Evolutionary conservation across 53 echinoderm and acorn worm species (phyloP).

Genomic region (Echinometra lucunter): DNA sequence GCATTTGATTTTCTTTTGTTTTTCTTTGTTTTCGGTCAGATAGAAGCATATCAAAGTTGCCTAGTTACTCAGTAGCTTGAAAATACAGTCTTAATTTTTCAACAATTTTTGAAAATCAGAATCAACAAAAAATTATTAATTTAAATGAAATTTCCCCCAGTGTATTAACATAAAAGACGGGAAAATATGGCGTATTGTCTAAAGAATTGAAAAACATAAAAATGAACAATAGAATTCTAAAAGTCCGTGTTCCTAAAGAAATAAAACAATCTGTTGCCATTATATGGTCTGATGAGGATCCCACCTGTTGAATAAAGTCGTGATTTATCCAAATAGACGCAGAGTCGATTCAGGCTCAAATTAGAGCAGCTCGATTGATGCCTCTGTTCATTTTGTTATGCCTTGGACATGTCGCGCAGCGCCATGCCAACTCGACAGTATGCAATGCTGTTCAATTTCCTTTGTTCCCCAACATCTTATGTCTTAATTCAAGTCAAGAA

Average conservation of each 20-base stretch:
- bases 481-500: constrained; percentile 44
- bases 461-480: constrained; percentile 47
- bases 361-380: constrained; percentile 25
- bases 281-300: constrained; percentile 9
- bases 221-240: constrained; percentile 3
- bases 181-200: background rate
- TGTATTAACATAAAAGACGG: background rate
- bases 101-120: background rate
- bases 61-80: background rate
- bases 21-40: background rate
- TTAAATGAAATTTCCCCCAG: background rate
- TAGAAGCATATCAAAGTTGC: background rate
- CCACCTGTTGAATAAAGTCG: constrained; percentile 30
- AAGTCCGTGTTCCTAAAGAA: background rate
- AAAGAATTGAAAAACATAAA: background rate
- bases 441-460: background rate
- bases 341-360: constrained; percentile 27
- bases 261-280: constrained; percentile 26
- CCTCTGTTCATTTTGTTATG: constrained; percentile 9
- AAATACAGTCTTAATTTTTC: background rate
- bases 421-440: constrained; percentile 45
- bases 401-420: constrained; percentile 14
- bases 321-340: constrained; percentile 11
- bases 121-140: background rate
- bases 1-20: constrained; percentile 4